Percentiles rank a stretch among this genome's conserved stretches.
Evolutionary conservation across 2,888 invertebrate genomes (phyloP).

Genomic region (Lottia scabra): DNA sequence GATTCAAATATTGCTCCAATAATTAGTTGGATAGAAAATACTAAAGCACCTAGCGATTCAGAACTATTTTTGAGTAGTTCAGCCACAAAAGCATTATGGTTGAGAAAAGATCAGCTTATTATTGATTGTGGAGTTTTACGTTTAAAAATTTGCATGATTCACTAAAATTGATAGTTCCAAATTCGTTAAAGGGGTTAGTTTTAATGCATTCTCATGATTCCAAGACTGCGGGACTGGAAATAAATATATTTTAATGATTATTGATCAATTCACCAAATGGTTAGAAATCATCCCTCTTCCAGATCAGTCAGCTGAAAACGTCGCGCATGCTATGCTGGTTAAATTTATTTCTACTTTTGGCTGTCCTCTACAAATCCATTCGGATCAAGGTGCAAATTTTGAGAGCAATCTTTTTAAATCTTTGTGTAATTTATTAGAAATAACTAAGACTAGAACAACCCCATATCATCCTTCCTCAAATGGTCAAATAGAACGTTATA

Average conservation of each 20-base stretch:
- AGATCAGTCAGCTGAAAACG: slow-evolving; percentile 3
- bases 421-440: slow-evolving; percentile 25
- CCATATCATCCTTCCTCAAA: slow-evolving; percentile 24
- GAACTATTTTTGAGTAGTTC: too few relatives aligned
- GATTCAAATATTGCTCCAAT: too few relatives aligned
- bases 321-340: slow-evolving; percentile 10
- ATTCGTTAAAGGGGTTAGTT: too few relatives aligned
- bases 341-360: slow-evolving; percentile 20
- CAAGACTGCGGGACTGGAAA: neutral
- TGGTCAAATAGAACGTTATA: slow-evolving; percentile 27
- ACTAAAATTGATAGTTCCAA: too few relatives aligned
- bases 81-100: too few relatives aligned
- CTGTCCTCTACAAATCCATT: slow-evolving; percentile 12
- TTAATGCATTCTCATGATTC: neutral
- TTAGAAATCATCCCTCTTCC: slow-evolving; percentile 10
- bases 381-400: slow-evolving; percentile 21
- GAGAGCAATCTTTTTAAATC: slow-evolving; percentile 20
- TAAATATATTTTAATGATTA: slow-evolving; percentile 9
- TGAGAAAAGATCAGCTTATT: too few relatives aligned
- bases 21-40: too few relatives aligned
- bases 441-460: slow-evolving; percentile 25
- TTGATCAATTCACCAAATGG: slow-evolving; percentile 20
- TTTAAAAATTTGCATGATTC: too few relatives aligned
- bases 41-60: too few relatives aligned
- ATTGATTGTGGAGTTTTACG: too few relatives aligned